These are phyloP conservation scores for Bradypodion pumilum DNA, from an alignment of 2,797 vertebrate genomes.

Conservation along the genomic window DNA sequence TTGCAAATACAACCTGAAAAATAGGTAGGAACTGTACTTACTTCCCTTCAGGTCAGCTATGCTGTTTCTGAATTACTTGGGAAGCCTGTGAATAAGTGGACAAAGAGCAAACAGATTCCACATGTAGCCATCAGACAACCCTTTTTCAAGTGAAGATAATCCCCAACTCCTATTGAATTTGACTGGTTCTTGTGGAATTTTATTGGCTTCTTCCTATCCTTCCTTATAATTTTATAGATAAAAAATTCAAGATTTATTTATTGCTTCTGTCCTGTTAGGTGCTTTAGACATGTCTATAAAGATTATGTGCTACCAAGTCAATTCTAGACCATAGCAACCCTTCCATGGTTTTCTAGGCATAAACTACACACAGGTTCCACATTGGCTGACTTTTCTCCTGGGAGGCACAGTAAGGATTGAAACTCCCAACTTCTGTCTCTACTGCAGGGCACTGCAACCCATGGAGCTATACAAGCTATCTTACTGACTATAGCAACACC, in stretches of 20 bases:
- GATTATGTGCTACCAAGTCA: no score
- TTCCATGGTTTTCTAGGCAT: no score
- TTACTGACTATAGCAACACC: background rate
- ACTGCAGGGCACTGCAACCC: no score
- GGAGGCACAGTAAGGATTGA: no score
- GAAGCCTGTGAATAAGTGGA: background rate
- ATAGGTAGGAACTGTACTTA: background rate
- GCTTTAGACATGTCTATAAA: background rate
- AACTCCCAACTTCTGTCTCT: no score
- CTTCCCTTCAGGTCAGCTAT: background rate
- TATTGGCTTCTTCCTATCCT: no score
- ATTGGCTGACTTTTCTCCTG: no score
- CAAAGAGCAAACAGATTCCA: background rate
- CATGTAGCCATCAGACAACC: background rate
- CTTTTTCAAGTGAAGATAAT: background rate
- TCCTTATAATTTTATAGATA: background rate
- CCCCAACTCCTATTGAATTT: background rate
- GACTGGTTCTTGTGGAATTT: background rate
- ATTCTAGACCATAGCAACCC: no score
- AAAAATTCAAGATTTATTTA: background rate
- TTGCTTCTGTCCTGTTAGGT: background rate
- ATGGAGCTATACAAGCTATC: no score
- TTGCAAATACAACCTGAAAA: slow-evolving; percentile 18
- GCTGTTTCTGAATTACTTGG: background rate
- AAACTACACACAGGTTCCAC: no score